Base-by-base conservation (phyloP, 2,797 vertebrate genomes). In the Pantherophis alleghaniensis region DNA sequence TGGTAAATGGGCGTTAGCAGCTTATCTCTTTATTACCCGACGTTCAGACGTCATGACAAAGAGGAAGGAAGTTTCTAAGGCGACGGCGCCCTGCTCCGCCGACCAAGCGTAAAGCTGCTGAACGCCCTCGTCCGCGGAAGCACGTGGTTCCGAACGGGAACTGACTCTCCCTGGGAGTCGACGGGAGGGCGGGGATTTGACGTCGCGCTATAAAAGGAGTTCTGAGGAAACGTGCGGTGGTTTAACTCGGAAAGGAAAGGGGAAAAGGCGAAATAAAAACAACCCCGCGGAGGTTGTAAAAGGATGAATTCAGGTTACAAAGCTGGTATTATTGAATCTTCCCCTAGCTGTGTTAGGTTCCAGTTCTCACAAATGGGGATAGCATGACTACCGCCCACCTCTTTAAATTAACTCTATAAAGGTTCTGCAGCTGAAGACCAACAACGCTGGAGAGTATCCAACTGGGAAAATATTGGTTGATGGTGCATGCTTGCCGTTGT, bases 41-140 rank as follows among this genome's bases (percentile, higher is more conserved):
- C 26, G 10, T 28, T 63, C 4, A 28, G 28, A 69, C 66, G n/a
- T 69, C 66, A 32, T 7, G 5, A 69, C 2, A 32, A 69, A 16
- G n/a, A 69, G 66, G 66, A 66, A 63, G 60, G 60, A 4, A 32
- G 63, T 69, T 69, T 69, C 63, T 69, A 32, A 16, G 13, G 10
- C n/a, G n/a, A 69, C 66, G n/a, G 63, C 5, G 63, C 63, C 28
- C 13, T 32, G 66, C 14, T 32, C n/a, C 6, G n/a, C n/a, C n/a
- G 66, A 32, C 2, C n/a, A 32, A 32, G 66, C 0, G 13, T 32
- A 69, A 16, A 0, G 24, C 60, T 2, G 66, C 14, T 0, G 14
- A 2, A 69, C 47, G 47, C 47, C 47, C 47, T 51, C 6, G 47
- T 7, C 47, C 47, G 5, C 47, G 47, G 12, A 13, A 66, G 28